These are phyloP conservation scores for Lithophane socia DNA, from an alignment of 2,888 invertebrate species.

Conservation along the genomic window DNA sequence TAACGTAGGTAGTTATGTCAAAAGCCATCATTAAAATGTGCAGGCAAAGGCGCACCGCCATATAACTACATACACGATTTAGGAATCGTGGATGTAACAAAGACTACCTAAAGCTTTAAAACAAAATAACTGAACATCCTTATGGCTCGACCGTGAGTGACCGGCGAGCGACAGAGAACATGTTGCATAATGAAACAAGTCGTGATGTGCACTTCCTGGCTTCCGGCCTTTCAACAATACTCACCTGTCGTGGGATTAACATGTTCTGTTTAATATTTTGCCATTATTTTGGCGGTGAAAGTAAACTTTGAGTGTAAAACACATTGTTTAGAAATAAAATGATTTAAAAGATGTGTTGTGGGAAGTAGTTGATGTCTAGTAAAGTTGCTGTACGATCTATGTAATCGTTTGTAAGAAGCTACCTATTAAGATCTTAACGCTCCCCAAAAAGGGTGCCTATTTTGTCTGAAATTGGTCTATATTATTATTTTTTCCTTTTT, in stretches of 20 bases:
- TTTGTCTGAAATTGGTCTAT: background rate
- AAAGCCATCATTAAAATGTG: background rate
- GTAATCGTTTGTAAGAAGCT: constrained; percentile 8
- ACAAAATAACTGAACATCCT: constrained; percentile 57
- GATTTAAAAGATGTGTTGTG: constrained; percentile 24
- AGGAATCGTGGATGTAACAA: constrained; percentile 18
- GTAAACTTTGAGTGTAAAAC: constrained; percentile 46
- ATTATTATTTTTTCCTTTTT: background rate
- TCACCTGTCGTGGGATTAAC: constrained; percentile 72
- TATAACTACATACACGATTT: constrained; percentile 1
- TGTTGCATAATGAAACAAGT: constrained; percentile 68
- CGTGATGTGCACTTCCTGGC: constrained; percentile 72
- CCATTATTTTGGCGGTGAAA: constrained; percentile 69
- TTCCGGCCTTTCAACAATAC: constrained; percentile 71
- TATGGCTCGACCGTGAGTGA: constrained; percentile 55
- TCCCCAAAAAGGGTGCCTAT: background rate
- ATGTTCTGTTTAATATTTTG: constrained; percentile 64
- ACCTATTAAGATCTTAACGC: background rate
- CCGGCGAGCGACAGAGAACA: constrained; percentile 49
- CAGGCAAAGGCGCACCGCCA: background rate
- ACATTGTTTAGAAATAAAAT: constrained; percentile 46
- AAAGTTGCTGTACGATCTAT: constrained; percentile 14
- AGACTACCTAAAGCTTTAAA: constrained; percentile 42
- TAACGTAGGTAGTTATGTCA: background rate
- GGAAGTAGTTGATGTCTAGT: constrained; percentile 19